These are phyloP conservation scores for Struthio camelus DNA, from an alignment of 2,113 vertebrate species.

Conservation along the genomic window DNA sequence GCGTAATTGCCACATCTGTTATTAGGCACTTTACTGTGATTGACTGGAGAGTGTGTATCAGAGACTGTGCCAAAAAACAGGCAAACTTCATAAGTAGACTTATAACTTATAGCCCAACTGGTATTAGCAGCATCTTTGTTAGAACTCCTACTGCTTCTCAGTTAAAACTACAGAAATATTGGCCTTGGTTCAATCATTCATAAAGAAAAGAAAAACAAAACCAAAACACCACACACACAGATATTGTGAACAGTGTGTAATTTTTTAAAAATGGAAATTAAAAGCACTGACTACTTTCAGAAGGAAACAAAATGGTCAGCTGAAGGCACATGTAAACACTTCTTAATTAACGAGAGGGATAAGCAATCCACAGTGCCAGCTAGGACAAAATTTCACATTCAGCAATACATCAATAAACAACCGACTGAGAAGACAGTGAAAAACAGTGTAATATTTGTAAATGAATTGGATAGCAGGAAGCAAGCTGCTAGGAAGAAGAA, in stretches of 20 bases:
- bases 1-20: slow-evolving; percentile 79
- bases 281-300: background rate
- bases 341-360: background rate
- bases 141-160: background rate
- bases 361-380: background rate
- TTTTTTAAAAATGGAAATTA: background rate
- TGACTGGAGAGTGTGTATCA: slow-evolving; percentile 76
- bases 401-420: background rate
- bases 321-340: background rate
- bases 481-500: background rate
- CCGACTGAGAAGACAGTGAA: background rate
- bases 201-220: too few species aligned
- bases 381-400: background rate
- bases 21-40: slow-evolving; percentile 75
- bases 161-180: background rate
- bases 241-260: background rate
- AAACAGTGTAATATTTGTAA: background rate
- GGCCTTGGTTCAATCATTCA: slow-evolving; percentile 12
- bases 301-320: background rate
- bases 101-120: slow-evolving; percentile 49
- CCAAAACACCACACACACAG: too few species aligned
- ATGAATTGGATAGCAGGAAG: rapidly evolving
- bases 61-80: slow-evolving; percentile 69
- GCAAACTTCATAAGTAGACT: slow-evolving; percentile 50
- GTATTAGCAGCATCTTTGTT: slow-evolving; percentile 27